Evolutionary conservation across 2,888 invertebrate genomes (phyloP).

Genomic region (Tenthredo scrophulariae): DNA sequence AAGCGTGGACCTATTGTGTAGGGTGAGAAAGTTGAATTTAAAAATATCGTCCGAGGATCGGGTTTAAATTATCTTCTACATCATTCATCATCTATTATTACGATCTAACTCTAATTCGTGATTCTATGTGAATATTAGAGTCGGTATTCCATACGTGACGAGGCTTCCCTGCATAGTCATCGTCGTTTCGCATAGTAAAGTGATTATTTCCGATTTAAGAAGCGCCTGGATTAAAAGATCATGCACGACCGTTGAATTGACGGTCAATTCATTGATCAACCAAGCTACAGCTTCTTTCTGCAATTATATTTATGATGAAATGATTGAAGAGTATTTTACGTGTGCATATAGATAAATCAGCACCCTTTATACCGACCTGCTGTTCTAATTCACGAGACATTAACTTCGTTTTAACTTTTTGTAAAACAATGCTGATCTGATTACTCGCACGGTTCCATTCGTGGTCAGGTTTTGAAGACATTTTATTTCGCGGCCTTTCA

Average conservation of each 20-base stretch:
- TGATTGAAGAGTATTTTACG: background rate
- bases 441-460: constrained; percentile 15
- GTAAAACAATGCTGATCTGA: background rate
- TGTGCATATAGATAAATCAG: background rate
- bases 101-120: background rate
- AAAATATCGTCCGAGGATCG: background rate
- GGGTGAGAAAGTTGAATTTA: background rate
- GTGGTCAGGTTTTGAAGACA: background rate
- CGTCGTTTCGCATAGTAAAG: constrained; percentile 33
- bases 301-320: background rate
- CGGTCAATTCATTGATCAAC: constrained; percentile 36
- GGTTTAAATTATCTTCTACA: background rate
- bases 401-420: constrained; percentile 28
- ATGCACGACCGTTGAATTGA: background rate
- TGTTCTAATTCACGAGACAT: constrained; percentile 29
- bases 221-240: constrained; percentile 13
- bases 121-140: background rate
- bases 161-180: constrained; percentile 21
- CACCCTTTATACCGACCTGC: constrained; percentile 10
- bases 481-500: background rate
- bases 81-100: background rate
- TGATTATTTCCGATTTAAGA: constrained; percentile 43
- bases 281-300: constrained; percentile 44
- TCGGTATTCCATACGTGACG: constrained; percentile 18
- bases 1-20: constrained; percentile 29